Conservation (phyloP, 1,140 invertebrate genomes). For the Meloidogyne floridensis region DNA sequence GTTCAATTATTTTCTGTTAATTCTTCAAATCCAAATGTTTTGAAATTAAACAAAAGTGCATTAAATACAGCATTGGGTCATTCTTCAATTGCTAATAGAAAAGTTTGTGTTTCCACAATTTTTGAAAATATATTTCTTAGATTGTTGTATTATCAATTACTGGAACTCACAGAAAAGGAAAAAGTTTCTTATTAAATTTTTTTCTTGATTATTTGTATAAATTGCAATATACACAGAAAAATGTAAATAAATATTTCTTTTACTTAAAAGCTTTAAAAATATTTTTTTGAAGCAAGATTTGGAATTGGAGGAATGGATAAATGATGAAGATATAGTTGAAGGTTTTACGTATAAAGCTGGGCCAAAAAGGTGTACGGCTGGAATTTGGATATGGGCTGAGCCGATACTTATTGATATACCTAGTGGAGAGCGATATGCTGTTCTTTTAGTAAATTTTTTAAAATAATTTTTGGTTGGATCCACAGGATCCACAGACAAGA, state of each 20-base stretch:
- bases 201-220: conserved; percentile 78
- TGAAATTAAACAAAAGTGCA: conserved; percentile 52
- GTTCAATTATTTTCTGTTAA: conserved; percentile 53
- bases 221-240: conserved; percentile 57
- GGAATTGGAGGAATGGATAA: conserved; percentile 60
- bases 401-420: conserved; percentile 67
- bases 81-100: conserved; percentile 53
- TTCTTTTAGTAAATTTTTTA: conserved; percentile 52
- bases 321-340: conserved; percentile 61
- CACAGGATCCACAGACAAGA: too few relatives aligned
- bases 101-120: conserved; percentile 30
- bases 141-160: conserved; percentile 89
- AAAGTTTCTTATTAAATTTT: conserved; percentile 88
- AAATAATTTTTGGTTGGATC: not conserved
- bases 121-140: conserved; percentile 53
- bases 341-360: conserved; percentile 70
- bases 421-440: conserved; percentile 60
- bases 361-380: conserved; percentile 68
- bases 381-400: conserved; percentile 70
- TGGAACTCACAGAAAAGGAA: conserved; percentile 95
- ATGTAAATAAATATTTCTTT: conserved; percentile 26
- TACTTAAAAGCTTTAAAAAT: conserved; percentile 13
- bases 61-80: conserved; percentile 53
- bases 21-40: conserved; percentile 50
- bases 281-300: conserved; percentile 50